phyloP scores from a whole-genome alignment of 2,113 vertebrate species.

The Syngnathus scovelli region DNA sequence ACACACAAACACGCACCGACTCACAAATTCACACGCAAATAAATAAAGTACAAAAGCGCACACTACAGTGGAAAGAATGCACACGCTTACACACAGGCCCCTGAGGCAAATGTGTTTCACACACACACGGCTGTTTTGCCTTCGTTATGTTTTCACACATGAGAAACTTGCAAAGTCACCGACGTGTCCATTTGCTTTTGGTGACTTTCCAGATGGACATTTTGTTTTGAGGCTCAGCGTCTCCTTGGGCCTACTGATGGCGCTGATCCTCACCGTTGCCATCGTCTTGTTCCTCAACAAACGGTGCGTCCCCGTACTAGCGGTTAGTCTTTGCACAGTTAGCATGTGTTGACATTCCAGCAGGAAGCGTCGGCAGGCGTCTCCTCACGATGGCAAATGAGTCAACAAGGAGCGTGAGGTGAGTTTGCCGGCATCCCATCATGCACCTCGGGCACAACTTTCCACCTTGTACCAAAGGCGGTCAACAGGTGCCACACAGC shows the following conservation, averaged over 20 bases:
- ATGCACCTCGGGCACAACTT: neutral
- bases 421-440: neutral
- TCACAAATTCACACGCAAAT: neutral
- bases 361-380: neutral
- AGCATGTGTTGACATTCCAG: neutral
- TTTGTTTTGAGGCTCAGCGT: neutral
- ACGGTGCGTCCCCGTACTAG: neutral
- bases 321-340: neutral
- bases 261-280: neutral
- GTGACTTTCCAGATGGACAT: no score
- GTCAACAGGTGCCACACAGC: neutral
- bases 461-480: neutral
- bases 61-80: neutral
- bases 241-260: neutral
- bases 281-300: neutral
- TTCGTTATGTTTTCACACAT: neutral
- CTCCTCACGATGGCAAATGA: neutral
- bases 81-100: neutral
- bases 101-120: neutral
- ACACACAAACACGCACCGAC: neutral
- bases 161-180: neutral
- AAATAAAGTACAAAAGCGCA: neutral
- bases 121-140: neutral
- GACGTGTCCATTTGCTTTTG: neutral
- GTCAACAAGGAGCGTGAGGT: neutral